Evolutionary conservation across 2,797 vertebrate genomes (phyloP).

Genomic region (Hylomyscus alleni): DNA sequence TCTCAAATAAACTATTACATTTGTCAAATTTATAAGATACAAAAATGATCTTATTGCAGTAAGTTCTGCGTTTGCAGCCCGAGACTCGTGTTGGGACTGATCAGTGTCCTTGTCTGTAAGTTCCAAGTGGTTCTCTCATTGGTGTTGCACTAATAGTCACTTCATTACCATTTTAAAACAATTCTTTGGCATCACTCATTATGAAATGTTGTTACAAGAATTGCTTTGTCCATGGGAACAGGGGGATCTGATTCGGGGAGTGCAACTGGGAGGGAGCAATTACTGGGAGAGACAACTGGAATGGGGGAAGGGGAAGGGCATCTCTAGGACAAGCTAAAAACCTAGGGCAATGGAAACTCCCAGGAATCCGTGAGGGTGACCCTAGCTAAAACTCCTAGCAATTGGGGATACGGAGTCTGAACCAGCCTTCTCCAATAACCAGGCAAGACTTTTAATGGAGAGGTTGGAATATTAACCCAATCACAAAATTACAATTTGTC

Average conservation of each 20-base stretch:
- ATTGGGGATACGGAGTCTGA: background rate
- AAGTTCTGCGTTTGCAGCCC: conserved; percentile 64
- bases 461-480: background rate
- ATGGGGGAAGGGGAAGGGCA: background rate
- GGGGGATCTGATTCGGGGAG: background rate
- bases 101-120: conserved; percentile 66
- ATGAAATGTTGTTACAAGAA: conserved; percentile 78
- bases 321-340: background rate
- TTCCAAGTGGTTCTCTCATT: conserved; percentile 52
- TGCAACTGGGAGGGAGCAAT: background rate
- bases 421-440: background rate
- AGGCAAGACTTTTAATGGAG: background rate
- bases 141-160: conserved; percentile 61
- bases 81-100: conserved; percentile 70
- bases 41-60: conserved; percentile 38
- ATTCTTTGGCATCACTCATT: conserved; percentile 71
- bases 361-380: background rate
- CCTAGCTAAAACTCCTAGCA: background rate
- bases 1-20: conserved; percentile 59
- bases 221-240: conserved; percentile 53
- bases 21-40: conserved; percentile 64
- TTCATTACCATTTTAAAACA: conserved; percentile 77
- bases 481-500: background rate
- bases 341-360: background rate
- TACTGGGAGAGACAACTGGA: background rate